Evolutionary conservation across 2,113 vertebrate genomes (phyloP).

Genomic region (Eleginops maclovinus): DNA sequence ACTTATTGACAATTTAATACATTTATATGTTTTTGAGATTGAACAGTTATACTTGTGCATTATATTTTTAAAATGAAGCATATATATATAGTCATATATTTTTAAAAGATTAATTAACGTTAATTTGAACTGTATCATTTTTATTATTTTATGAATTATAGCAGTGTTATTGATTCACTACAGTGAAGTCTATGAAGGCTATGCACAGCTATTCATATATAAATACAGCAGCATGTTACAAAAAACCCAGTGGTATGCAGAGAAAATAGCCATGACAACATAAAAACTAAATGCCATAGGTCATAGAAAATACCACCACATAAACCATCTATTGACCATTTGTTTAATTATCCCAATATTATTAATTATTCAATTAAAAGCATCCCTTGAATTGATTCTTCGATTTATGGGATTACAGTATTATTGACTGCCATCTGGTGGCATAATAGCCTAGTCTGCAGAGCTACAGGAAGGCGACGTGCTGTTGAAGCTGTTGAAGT

Average conservation of each 20-base stretch:
- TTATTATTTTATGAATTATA: background rate
- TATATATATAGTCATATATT: background rate
- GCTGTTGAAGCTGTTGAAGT: conserved; percentile 34
- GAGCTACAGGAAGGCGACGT: conserved; percentile 4
- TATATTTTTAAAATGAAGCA: background rate
- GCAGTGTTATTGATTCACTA: background rate
- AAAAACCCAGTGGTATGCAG: background rate
- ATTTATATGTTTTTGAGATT: background rate
- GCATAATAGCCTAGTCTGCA: conserved; percentile 3
- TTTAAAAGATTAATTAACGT: background rate
- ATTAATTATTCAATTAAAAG: conserved; percentile 24
- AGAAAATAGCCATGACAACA: background rate
- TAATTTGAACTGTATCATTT: background rate
- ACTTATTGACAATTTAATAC: background rate
- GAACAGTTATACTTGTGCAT: background rate
- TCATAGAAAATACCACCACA: background rate
- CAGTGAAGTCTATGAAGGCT: no score
- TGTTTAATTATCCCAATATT: background rate
- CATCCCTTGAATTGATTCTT: conserved; percentile 19
- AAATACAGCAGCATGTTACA: background rate
- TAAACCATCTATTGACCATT: conserved; percentile 3
- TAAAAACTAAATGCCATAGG: background rate
- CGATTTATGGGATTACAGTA: conserved; percentile 39
- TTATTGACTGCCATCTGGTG: conserved; percentile 68
- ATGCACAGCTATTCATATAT: no score